Evolutionary conservation across 2,797 vertebrate genomes (phyloP), one percentile per base, ranked within the genome.

Genomic region (Sebastes paucispinis): DNA sequence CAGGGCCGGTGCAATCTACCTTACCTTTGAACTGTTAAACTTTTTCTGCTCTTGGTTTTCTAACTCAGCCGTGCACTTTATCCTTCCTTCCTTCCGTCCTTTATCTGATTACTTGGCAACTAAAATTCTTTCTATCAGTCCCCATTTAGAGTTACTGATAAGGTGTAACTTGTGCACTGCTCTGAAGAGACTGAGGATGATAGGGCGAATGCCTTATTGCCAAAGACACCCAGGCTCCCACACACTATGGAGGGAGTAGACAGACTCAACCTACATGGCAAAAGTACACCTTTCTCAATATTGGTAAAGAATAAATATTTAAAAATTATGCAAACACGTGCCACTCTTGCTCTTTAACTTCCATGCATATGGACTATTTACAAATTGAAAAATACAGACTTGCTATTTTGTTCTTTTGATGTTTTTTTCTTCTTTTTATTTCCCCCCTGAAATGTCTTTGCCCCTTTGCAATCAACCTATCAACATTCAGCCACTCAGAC

Each of bases 331-430:
- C 97, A 98, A 98, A 99, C 97, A 98, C 97, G 97, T 99, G 97
- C 97, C 98, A 98, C 97, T 96, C 97, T 97, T 97, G 97, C 96
- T 96, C 96, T 97, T 94, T 89, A 92, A 94, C 97, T 96, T 97
- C 96, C 98, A 99, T 99, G 98, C 97, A 98, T 97, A 98, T 98
- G 97, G 96, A 94, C 97, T 98, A 99, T 99, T 97, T 99, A 99
- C 97, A 99, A 97, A 97, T 97, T 97, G 97, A 98, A 99, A 99
- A 99, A 99, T 97, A 97, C 96, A 96, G 95, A 96, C 97, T 96
- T 96, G 94, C 94, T 95, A 96, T 88, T 92, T 94, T 92, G 84
- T 92, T 94, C 73, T 81, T 88, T 90, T 89, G 80, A 77, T 78
- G 81, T 94, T 95, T 95, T 96, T 94, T 74, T 65, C n/a, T 34